A percentile compares a stretch with the other conserved stretches of the same genome.
Conservation (phyloP, 1,140 invertebrate species). For the Diabrotica undecimpunctata region DNA sequence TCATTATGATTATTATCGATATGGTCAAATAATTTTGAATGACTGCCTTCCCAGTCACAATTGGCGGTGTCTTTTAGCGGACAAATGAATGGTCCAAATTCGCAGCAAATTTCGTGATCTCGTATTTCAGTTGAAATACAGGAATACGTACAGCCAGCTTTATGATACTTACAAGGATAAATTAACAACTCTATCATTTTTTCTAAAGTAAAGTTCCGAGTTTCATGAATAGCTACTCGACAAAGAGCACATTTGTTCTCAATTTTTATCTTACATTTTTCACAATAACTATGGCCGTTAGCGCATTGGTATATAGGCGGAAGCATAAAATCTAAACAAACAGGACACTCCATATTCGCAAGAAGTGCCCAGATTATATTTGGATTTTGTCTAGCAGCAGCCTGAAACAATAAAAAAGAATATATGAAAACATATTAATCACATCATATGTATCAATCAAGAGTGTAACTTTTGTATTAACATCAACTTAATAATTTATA, state of each 20-base stretch:
- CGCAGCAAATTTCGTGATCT: slow-evolving; percentile 28
- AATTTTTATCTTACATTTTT: slow-evolving; percentile 24
- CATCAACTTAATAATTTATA: no score
- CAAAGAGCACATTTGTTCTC: slow-evolving; percentile 25
- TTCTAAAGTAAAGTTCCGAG: slow-evolving; percentile 34
- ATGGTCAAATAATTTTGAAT: slow-evolving; percentile 23
- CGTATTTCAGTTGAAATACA: slow-evolving; percentile 19
- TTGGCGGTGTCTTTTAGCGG: slow-evolving; percentile 19
- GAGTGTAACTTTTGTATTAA: no score
- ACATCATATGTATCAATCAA: no score
- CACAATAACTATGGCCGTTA: slow-evolving; percentile 38
- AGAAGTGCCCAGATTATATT: slow-evolving; percentile 26
- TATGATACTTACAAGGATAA: slow-evolving; percentile 32
- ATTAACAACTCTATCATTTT: slow-evolving; percentile 22
- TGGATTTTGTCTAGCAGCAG: slow-evolving; percentile 3
- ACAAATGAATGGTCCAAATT: slow-evolving; percentile 24
- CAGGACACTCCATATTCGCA: slow-evolving; percentile 35
- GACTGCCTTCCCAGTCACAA: slow-evolving; percentile 23
- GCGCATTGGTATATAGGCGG: slow-evolving; percentile 37
- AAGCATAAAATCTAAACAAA: slow-evolving; percentile 35
- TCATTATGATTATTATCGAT: slow-evolving; percentile 23
- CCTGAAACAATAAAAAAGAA: background rate
- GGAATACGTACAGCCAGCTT: slow-evolving; percentile 25
- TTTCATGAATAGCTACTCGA: slow-evolving; percentile 22
- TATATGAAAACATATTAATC: no score